Evolutionary conservation across 2,113 vertebrate genomes (phyloP), one percentile per base, ranked within the genome.

Genomic region (Macrotis lagotis): DNA sequence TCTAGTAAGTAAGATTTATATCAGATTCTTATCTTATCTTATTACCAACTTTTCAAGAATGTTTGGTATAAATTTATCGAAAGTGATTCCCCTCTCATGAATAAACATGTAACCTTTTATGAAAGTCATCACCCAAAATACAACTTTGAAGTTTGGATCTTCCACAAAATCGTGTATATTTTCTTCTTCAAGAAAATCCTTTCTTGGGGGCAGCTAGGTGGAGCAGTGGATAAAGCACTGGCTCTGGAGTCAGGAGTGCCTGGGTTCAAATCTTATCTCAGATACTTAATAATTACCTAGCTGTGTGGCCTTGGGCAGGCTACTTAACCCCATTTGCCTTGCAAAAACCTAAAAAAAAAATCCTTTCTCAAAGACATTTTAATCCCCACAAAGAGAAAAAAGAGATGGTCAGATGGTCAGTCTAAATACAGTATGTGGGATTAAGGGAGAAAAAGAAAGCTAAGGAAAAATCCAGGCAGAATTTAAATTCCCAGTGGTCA

Each of bases 41-140:
- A 53, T 94, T 93, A 94, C 19, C 91, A 91, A 6, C 28, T 83
- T 96, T 92, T 48, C 49, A 90, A 53, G 51, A 90, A 95, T 92
- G 93, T 83, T 92, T 89, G 51, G 48, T n/a, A 89, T 91, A 89
- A 51, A 93, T 66, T 95, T 91, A 90, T 91, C 88, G 50, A 91
- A 91, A 53, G 19, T 66, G 48, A 48, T 52, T 92, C 25, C 49
- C 9, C 48, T 91, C 31, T 47, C 8, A 44, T 92, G n/a, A 94
- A 93, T 94, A 96, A 93, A 95, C 24, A 48, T 90, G 14, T 92
- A 95, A 95, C n/a, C 28, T 48, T 92, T 92, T 83, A 28, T 0
- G 51, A 94, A 91, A 49, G 1, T 51, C 0, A 92, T 16, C 14
- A 74, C 24, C 49, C 66, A n/a, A 89, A 50, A 25, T 90, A 50